A percentile compares a stretch with the other conserved stretches of the same genome.
phyloP scores from a whole-genome alignment of 2,888 invertebrate species.

The Sceliomorpha sp. region DNA sequence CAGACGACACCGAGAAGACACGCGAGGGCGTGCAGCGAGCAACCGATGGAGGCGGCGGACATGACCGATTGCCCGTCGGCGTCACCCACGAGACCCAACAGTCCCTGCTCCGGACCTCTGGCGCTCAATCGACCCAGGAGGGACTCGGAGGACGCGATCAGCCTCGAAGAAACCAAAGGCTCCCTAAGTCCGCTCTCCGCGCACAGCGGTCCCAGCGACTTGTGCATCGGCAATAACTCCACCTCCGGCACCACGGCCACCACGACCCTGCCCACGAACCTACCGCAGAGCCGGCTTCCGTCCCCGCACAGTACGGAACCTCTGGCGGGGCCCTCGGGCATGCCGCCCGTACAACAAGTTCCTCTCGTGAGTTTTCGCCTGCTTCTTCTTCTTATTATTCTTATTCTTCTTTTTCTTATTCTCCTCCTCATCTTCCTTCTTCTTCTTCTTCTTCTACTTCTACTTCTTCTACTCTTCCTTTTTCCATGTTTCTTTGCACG shows the following conservation, averaged over 20 bases:
- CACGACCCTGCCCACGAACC: constrained; percentile 68
- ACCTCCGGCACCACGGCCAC: constrained; percentile 55
- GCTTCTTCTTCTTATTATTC: background rate
- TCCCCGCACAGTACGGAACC: constrained; percentile 86
- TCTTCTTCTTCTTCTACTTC: too few species aligned
- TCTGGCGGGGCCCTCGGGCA: constrained; percentile 90
- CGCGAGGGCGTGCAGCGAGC: constrained; percentile 66
- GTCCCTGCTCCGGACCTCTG: constrained; percentile 80
- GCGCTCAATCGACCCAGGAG: constrained; percentile 73
- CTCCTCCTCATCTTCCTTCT: background rate
- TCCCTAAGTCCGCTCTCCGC: constrained; percentile 78
- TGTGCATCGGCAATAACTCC: constrained; percentile 82
- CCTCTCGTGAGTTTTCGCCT: constrained; percentile 86
- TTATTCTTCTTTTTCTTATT: background rate
- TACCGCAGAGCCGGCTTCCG: constrained; percentile 81
- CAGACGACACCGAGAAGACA: constrained; percentile 58
- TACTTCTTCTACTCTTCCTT: too few species aligned
- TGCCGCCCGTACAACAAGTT: constrained; percentile 93
- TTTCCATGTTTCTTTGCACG: too few species aligned
- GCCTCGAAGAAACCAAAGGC: constrained; percentile 75
- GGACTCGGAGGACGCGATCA: constrained; percentile 75
- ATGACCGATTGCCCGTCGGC: constrained; percentile 67
- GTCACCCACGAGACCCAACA: constrained; percentile 63
- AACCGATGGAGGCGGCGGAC: constrained; percentile 70
- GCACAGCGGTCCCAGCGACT: constrained; percentile 82